phyloP scores from a whole-genome alignment of 2,797 vertebrate genomes.

The Chelmon rostratus region DNA sequence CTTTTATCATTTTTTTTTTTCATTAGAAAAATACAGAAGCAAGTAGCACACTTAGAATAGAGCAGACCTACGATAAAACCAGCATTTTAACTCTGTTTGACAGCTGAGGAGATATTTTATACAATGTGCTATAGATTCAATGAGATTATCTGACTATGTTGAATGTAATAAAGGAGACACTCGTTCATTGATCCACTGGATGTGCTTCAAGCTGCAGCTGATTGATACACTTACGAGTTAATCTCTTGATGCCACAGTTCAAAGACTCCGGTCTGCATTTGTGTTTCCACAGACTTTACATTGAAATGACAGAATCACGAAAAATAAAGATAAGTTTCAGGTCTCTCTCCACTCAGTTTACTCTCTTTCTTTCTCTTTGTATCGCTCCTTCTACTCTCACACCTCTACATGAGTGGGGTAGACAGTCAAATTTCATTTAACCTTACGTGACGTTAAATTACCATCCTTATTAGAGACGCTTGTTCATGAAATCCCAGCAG shows the following conservation, averaged over 20 bases:
- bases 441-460: neutral
- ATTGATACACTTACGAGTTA: neutral
- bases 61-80: neutral
- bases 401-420: neutral
- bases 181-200: neutral
- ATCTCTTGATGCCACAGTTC: neutral
- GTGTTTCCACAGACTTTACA: neutral
- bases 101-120: neutral
- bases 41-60: neutral
- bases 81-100: neutral
- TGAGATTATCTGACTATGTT: neutral
- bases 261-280: neutral
- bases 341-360: neutral
- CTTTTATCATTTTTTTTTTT: too few species aligned
- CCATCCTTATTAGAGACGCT: neutral
- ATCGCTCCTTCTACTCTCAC: neutral
- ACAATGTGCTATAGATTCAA: neutral
- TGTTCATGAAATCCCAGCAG: constrained; percentile 1
- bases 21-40: too few species aligned
- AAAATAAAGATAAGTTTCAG: neutral
- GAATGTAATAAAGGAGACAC: neutral
- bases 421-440: constrained; percentile 1
- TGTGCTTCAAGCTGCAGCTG: neutral
- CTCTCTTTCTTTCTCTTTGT: neutral
- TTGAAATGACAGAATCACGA: neutral